phyloP scores from a whole-genome alignment of 2,797 vertebrate genomes.

The Helicolenus hilgendorfi region DNA sequence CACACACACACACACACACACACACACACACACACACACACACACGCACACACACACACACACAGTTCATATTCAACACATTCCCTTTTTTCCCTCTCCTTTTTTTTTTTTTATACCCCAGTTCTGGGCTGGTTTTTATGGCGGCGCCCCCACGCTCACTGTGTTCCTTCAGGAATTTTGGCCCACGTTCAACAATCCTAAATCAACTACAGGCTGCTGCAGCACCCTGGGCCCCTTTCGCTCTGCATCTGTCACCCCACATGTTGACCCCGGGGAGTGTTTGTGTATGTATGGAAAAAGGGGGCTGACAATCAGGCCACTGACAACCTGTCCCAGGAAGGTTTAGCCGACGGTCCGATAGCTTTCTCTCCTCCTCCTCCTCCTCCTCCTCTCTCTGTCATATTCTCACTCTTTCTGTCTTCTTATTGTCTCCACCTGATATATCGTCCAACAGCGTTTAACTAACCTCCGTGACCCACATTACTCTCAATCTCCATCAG shows the following conservation, averaged over 20 bases:
- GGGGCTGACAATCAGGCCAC: constrained; percentile 17
- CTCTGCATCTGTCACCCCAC: constrained; percentile 78
- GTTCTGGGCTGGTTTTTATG: constrained; percentile 65
- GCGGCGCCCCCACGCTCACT: constrained; percentile 50
- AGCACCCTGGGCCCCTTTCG: constrained; percentile 75
- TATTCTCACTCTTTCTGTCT: constrained; percentile 3
- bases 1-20: constrained; percentile 9
- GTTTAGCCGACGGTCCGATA: not conserved
- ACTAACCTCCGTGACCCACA: constrained; percentile 8
- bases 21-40: constrained; percentile 16
- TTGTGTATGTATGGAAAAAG: constrained; percentile 12
- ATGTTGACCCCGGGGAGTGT: constrained; percentile 74
- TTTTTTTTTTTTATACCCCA: constrained; percentile 35
- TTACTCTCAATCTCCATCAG: not conserved
- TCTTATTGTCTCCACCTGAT: not conserved
- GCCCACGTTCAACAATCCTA: constrained; percentile 87
- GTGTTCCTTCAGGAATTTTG: constrained; percentile 90
- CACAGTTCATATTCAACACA: constrained; percentile 55
- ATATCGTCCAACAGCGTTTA: not conserved
- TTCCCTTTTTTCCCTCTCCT: constrained; percentile 12
- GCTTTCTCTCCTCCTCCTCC: not conserved
- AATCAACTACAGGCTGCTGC: constrained; percentile 85
- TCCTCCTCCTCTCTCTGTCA: not conserved
- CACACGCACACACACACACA: constrained; percentile 10
- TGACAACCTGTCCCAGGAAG: constrained; percentile 33